A percentile compares a stretch with the other conserved stretches of the same genome.
Evolutionary conservation across 2,797 vertebrate genomes (phyloP).

Genomic region (Melanogrammus aeglefinus): DNA sequence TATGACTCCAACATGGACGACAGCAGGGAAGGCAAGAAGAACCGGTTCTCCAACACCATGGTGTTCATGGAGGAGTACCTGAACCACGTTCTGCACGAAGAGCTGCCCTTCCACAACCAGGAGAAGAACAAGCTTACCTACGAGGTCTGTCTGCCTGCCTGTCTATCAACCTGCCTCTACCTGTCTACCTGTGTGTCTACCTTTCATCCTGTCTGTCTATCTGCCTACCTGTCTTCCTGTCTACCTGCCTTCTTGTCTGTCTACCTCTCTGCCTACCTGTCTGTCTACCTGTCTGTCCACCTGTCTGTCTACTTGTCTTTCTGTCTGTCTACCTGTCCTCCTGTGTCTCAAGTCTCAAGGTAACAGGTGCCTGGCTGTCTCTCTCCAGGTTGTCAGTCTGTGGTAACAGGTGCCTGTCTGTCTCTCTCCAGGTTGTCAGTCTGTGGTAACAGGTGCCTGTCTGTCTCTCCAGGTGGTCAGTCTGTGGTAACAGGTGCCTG

Average conservation of each 20-base stretch:
- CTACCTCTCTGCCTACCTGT: background rate
- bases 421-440: slow-evolving; percentile 86
- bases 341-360: too few relatives aligned
- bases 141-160: slow-evolving; percentile 72
- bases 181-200: background rate
- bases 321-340: background rate
- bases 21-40: slow-evolving; percentile 94
- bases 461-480: background rate
- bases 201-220: background rate
- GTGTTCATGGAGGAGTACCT: slow-evolving; percentile 97
- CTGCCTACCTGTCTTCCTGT: background rate
- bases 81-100: slow-evolving; percentile 91
- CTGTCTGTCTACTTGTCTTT: background rate
- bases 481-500: background rate
- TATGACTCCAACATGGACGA: slow-evolving; percentile 95
- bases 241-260: background rate
- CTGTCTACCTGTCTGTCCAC: background rate
- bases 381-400: slow-evolving; percentile 88
- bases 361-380: background rate
- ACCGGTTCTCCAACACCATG: slow-evolving; percentile 96
- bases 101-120: slow-evolving; percentile 89
- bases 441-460: slow-evolving; percentile 14
- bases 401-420: too few relatives aligned
- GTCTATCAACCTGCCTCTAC: background rate
- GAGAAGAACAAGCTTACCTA: slow-evolving; percentile 98